Conservation (phyloP, 2,797 vertebrate species). For the Anguilla pacifica region DNA sequence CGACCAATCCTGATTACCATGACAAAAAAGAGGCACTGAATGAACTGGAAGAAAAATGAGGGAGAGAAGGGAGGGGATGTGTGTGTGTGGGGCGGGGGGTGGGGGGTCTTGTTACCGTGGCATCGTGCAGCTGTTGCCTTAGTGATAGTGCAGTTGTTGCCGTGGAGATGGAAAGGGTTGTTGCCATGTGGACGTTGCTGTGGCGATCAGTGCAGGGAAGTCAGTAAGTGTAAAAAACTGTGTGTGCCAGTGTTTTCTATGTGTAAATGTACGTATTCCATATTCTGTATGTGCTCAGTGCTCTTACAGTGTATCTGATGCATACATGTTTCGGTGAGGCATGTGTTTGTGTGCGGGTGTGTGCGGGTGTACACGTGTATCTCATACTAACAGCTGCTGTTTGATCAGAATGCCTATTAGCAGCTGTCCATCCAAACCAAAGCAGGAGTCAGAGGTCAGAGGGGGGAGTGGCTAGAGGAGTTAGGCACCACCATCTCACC, state of each 20-base stretch:
- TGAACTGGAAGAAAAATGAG: conserved; percentile 20
- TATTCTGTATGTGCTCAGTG: neutral
- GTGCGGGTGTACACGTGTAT: conserved; percentile 30
- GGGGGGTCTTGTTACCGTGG: conserved; percentile 58
- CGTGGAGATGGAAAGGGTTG: conserved; percentile 62
- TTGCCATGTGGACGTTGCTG: conserved; percentile 51
- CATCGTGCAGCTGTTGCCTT: conserved; percentile 68
- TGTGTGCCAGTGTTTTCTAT: neutral
- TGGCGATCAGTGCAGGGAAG: conserved; percentile 24
- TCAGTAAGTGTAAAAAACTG: conserved; percentile 13
- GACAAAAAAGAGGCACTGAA: conserved; percentile 15
- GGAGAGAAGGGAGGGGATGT: neutral
- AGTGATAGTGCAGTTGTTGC: conserved; percentile 68
- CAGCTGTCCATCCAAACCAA: conserved; percentile 4
- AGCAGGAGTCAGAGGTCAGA: conserved; percentile 17
- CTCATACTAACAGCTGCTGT: neutral
- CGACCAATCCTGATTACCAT: conserved; percentile 16
- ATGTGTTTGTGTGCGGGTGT: conserved; percentile 12
- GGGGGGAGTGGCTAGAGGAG: conserved; percentile 9
- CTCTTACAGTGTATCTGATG: neutral
- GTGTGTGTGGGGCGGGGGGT: conserved; percentile 31
- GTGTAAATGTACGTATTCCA: neutral
- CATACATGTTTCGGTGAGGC: neutral
- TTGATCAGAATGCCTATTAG: neutral
- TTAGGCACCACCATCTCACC: conserved; percentile 3